A percentile compares a stretch with the other conserved stretches of the same genome.
Conservation (phyloP, 2,797 vertebrate species). For the Emydoidea blandingii region DNA sequence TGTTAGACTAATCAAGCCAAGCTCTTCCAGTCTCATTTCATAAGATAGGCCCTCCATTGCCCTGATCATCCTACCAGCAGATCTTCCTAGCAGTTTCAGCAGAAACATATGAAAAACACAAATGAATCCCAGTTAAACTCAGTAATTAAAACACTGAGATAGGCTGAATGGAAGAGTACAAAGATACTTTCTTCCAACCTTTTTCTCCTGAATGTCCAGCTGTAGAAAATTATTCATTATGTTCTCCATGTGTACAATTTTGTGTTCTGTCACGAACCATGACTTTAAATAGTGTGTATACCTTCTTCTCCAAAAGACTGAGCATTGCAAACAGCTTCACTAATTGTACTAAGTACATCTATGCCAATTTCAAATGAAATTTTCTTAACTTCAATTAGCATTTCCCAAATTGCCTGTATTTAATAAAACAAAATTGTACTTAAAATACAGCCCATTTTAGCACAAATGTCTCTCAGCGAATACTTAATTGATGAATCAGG, state of each 20-base stretch:
- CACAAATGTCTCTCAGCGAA: background rate
- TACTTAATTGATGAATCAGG: background rate
- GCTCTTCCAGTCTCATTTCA: background rate
- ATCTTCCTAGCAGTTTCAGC: background rate
- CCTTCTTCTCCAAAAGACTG: background rate
- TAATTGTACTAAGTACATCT: background rate
- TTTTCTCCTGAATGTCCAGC: background rate
- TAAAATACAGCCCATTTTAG: background rate
- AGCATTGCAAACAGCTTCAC: background rate
- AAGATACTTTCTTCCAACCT: background rate
- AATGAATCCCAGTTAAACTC: constrained; percentile 31
- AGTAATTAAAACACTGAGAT: background rate
- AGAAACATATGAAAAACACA: background rate
- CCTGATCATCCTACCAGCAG: background rate
- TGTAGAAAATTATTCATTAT: background rate
- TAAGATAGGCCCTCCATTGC: background rate
- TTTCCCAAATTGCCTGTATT: background rate
- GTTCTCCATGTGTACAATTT: background rate
- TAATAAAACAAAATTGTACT: constrained; percentile 27
- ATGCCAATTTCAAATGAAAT: background rate
- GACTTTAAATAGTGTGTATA: constrained; percentile 15
- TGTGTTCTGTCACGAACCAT: constrained; percentile 1
- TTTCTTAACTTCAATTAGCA: background rate
- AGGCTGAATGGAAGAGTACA: background rate
- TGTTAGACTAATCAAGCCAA: background rate